Conservation (phyloP, 1,140 invertebrate genomes). For the Stenopsyche tienmushanensis region DNA sequence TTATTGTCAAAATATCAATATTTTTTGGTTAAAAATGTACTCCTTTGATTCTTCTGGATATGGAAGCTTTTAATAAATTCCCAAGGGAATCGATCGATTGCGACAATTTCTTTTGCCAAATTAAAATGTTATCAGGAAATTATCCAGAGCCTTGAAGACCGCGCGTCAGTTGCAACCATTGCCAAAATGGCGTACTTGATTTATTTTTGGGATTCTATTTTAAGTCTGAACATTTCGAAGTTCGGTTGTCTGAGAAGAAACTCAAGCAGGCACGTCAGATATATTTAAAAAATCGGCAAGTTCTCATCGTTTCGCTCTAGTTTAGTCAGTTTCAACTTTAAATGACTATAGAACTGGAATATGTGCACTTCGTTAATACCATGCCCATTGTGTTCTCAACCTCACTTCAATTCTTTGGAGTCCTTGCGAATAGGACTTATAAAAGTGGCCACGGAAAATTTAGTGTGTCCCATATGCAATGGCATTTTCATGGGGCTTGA, state of each 20-base stretch:
- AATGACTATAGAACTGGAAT: conserved; percentile 20
- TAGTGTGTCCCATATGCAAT: conserved; percentile 74
- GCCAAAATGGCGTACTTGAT: conserved; percentile 31
- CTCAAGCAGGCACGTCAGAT: no score
- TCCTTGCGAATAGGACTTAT: conserved; percentile 70
- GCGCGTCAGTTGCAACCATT: neutral
- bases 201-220: conserved; percentile 41
- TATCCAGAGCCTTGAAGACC: conserved; percentile 5
- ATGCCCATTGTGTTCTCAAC: conserved; percentile 74
- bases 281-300: neutral
- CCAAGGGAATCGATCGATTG: no score
- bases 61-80: no score
- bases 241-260: conserved; percentile 9
- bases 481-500: conserved; percentile 73
- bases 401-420: conserved; percentile 69
- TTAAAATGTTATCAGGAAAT: no score
- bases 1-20: no score
- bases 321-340: neutral
- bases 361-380: conserved; percentile 67
- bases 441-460: conserved; percentile 69
- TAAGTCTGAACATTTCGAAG: conserved; percentile 23
- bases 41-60: no score
- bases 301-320: neutral
- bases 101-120: no score
- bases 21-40: no score